Evolutionary conservation across 2,113 vertebrate genomes (phyloP).

Genomic region (Melanerpes formicivorus): DNA sequence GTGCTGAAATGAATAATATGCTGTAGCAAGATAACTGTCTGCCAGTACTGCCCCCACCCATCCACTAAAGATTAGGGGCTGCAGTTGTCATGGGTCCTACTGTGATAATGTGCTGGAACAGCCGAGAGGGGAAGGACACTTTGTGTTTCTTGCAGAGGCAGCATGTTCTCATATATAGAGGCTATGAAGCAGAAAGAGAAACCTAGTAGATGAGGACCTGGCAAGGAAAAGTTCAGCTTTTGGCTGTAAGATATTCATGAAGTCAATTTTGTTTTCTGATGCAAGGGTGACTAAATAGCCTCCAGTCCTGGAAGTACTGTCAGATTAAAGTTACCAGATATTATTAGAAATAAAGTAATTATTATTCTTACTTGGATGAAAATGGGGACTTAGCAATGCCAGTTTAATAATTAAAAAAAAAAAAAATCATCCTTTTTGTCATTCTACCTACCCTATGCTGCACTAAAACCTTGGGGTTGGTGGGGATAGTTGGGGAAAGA

Average conservation of each 20-base stretch:
- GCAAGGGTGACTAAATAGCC: neutral
- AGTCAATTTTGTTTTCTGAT: neutral
- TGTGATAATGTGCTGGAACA: rapidly evolving
- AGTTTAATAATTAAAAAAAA: neutral
- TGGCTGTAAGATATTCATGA: neutral
- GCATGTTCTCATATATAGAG: neutral
- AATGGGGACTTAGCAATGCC: neutral
- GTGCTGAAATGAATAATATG: neutral
- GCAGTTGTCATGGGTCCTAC: rapidly evolving
- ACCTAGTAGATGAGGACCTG: rapidly evolving
- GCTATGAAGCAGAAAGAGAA: rapidly evolving
- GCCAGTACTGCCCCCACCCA: neutral
- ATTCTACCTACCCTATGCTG: neutral
- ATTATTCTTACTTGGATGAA: neutral
- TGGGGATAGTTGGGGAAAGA: too few species aligned
- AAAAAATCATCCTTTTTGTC: neutral
- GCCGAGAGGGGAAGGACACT: neutral
- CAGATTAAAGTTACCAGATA: neutral
- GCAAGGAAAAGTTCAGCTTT: neutral
- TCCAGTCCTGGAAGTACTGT: neutral
- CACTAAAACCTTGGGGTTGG: neutral
- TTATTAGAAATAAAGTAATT: neutral
- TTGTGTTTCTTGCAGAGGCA: neutral
- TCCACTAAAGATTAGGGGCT: neutral
- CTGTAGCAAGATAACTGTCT: neutral